Evolutionary conservation across 2,888 invertebrate species (phyloP), one percentile per base, ranked within the genome.

Genomic region (Craniophora ligustri): DNA sequence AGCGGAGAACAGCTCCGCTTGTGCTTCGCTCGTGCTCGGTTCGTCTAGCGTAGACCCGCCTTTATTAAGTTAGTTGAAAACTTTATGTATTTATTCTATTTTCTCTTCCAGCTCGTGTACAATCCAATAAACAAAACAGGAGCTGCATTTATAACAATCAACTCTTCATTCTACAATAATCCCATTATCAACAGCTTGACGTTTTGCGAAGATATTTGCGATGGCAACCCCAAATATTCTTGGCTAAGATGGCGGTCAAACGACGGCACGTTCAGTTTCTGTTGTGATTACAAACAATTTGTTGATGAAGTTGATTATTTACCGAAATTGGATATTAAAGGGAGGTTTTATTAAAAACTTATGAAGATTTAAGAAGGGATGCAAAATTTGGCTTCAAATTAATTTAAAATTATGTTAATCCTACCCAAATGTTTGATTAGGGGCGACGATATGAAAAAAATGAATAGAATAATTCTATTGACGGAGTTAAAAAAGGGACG

Each of bases 241-340:
- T 93, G 92, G 92, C 49, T 93, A 13, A 80, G 30, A 47, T 92
- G 92, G 92, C 81, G 88, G 1, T 61, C 82, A 0, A 84, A 81
- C 14, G 91, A 92, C 18, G 89, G 83, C 0, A 88, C 90, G 0
- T 82, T 82, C 26, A 92, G 92, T 54, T 92, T 92, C 49, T 92
- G 92, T 40, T 93, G 92, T 11, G 73, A 72, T 14, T 93, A 91
- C 45, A 30, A 82, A 0, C 77, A 89, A 0, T 90, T 92, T 15
- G 36, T 60, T 0, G 23, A 59, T 0, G 56, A 58, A 30, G 63
- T 89, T 1, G 32, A 70, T 8, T 69, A 75, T 50, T 60, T 90
- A 40, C 84, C 85, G 0, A 46, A 57, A 0, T 57, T 86, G 1
- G 50, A 81, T 35, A 83, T 87, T 1, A 4, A n/a, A 2, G 67